Percentiles rank a stretch among this genome's conserved stretches.
Evolutionary conservation across 2,113 vertebrate species (phyloP).

Genomic region (Hippopotamus amphibius): DNA sequence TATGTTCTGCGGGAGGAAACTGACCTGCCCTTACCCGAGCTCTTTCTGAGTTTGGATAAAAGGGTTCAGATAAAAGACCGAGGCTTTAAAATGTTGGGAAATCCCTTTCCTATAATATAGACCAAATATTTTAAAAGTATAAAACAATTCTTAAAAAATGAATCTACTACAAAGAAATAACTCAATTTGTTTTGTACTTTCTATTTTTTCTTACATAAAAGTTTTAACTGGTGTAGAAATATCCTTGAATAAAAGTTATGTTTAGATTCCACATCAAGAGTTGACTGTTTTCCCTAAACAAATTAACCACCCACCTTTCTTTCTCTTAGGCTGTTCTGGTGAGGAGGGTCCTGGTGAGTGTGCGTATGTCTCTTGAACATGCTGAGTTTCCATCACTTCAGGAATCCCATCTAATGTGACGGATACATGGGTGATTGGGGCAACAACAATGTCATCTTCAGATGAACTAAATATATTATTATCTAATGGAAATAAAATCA

Average conservation of each 20-base stretch:
- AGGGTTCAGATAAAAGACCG: not conserved
- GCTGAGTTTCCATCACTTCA: slow-evolving; percentile 90
- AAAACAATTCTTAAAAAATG: not conserved
- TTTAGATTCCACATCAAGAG: slow-evolving; percentile 26
- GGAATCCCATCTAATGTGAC: slow-evolving; percentile 93
- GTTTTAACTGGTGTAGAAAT: slow-evolving; percentile 36
- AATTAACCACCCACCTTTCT: slow-evolving; percentile 89
- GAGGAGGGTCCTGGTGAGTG: slow-evolving; percentile 86
- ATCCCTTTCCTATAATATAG: not conserved
- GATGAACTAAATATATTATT: slow-evolving; percentile 88
- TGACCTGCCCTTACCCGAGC: not conserved
- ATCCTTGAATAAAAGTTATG: slow-evolving; percentile 14
- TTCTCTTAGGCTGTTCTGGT: slow-evolving; percentile 91
- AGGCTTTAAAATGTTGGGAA: slow-evolving; percentile 34
- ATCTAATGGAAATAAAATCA: slow-evolving; percentile 83
- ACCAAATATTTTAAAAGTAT: slow-evolving; percentile 30
- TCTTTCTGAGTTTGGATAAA: slow-evolving; percentile 11
- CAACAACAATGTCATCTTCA: slow-evolving; percentile 90
- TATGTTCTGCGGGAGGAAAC: not conserved
- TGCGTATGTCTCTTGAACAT: slow-evolving; percentile 84
- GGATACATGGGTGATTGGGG: slow-evolving; percentile 93
- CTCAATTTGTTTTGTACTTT: not conserved
- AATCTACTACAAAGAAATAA: slow-evolving; percentile 29
- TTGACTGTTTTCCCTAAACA: not conserved
- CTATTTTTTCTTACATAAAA: not conserved